Evolutionary conservation across 2,888 invertebrate genomes (phyloP).

Genomic region (Drosophila lacicola): DNA sequence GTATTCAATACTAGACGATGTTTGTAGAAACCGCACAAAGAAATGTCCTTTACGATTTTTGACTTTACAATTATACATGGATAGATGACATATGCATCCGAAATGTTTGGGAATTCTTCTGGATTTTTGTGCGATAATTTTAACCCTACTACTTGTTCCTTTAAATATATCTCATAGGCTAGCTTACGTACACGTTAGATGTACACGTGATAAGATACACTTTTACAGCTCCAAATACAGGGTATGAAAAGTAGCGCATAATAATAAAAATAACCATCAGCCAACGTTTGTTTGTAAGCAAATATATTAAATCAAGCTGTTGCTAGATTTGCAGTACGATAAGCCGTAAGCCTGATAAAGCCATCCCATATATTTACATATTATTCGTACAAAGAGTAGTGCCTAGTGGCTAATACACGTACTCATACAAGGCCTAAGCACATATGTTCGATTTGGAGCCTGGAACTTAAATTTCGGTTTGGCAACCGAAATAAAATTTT

Average conservation of each 20-base stretch:
- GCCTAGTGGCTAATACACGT: slow-evolving; percentile 37
- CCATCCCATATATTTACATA: slow-evolving; percentile 68
- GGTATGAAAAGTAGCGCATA: slow-evolving; percentile 34
- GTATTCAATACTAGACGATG: too few relatives aligned
- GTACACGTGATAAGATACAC: neutral
- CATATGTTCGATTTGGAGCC: slow-evolving; percentile 41
- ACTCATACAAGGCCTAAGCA: slow-evolving; percentile 17
- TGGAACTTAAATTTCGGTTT: slow-evolving; percentile 37
- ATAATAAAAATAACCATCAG: slow-evolving; percentile 49
- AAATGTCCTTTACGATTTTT: too few relatives aligned
- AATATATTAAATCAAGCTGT: slow-evolving; percentile 73
- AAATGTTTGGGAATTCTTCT: too few relatives aligned
- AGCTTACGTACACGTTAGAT: neutral
- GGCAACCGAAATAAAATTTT: slow-evolving; percentile 26
- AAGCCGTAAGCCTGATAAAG: slow-evolving; percentile 63
- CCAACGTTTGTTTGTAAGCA: slow-evolving; percentile 54
- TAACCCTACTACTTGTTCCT: too few relatives aligned
- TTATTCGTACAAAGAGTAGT: slow-evolving; percentile 35
- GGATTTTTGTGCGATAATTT: too few relatives aligned
- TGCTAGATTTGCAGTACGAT: slow-evolving; percentile 68
- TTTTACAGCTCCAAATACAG: neutral
- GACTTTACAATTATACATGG: too few relatives aligned
- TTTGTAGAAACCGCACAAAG: too few relatives aligned
- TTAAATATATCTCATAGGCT: neutral
- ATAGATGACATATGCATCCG: too few relatives aligned